These are phyloP conservation scores for Calliphora vomitoria DNA, from an alignment of 2,888 invertebrate genomes.

Conservation along the genomic window DNA sequence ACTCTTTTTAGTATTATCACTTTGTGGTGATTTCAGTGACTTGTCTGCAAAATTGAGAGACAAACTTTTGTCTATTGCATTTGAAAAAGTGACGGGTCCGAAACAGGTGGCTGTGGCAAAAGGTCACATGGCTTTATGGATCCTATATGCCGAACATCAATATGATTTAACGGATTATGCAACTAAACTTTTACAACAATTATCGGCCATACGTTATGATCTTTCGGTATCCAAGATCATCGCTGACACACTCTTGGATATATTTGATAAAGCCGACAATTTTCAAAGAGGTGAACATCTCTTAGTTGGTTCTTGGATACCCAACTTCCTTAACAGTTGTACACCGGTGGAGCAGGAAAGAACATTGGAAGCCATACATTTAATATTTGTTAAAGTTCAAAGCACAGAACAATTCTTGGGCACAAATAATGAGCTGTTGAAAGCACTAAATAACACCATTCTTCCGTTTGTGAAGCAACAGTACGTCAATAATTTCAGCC, in stretches of 20 bases:
- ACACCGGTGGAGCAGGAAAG: constrained; percentile 82
- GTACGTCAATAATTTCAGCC: constrained; percentile 79
- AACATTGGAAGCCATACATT: constrained; percentile 81
- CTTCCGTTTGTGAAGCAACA: constrained; percentile 82
- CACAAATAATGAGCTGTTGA: constrained; percentile 73
- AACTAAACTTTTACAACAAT: constrained; percentile 80
- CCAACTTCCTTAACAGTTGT: constrained; percentile 81
- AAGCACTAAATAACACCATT: constrained; percentile 81
- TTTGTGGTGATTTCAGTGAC: constrained; percentile 80
- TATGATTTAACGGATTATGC: constrained; percentile 81
- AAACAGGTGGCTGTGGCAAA: constrained; percentile 82
- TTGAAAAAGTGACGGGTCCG: constrained; percentile 81
- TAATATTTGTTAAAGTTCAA: constrained; percentile 79
- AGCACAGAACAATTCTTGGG: constrained; percentile 66
- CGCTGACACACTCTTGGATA: constrained; percentile 79
- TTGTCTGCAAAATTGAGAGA: constrained; percentile 82
- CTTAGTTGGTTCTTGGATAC: constrained; percentile 82
- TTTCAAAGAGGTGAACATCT: constrained; percentile 81
- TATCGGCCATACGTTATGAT: constrained; percentile 79
- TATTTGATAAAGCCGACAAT: constrained; percentile 80
- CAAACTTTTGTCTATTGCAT: constrained; percentile 81
- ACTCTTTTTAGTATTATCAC: constrained; percentile 81
- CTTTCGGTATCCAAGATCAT: constrained; percentile 79
- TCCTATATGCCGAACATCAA: constrained; percentile 82
- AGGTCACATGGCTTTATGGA: constrained; percentile 83